Base-by-base conservation (phyloP, 2,888 invertebrate species). In the Eumacrocentrus americanus region DNA sequence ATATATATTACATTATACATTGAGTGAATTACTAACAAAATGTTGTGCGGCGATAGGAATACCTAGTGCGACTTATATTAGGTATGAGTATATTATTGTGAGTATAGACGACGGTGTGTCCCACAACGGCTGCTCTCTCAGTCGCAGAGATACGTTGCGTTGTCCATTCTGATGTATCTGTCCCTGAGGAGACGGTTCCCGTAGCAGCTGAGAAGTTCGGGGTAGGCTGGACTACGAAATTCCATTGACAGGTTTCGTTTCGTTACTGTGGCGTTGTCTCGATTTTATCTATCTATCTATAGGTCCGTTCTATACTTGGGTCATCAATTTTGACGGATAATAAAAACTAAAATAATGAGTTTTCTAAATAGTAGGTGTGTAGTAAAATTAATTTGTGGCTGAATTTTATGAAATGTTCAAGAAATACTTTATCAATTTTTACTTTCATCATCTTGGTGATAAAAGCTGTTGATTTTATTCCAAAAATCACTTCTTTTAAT, bases 91-190 rank as follows among this genome's bases (percentile, higher is more conserved):
- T 25, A n/a, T n/a, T n/a, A n/a, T n/a, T n/a, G n/a, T n/a, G n/a
- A n/a, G n/a, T n/a, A n/a, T n/a, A n/a, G n/a, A n/a, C n/a, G n/a
- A n/a, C n/a, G n/a, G n/a, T n/a, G 46, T 23, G 22, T 11, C 23
- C 25, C 25, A 23, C 20, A 22, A 50, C 55, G 47, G 44, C 62
- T 38, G 40, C 46, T 56, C 58, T 58, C 44, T 60, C 50, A 40
- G 56, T 61, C 50, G 40, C 22, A 35, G 53, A 46, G 12, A 46
- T 46, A 22, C 25, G 53, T 9, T n/a, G 25, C 69, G 66, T 69
- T 74, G 73, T 74, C 73, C 75, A 67, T 23, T 68, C 71, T 80
- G 80, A 80, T 77, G 78, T 78, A 80, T 80, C 78, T 79, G 77
- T 79, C 80, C 79, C 80, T 63, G 67, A 78, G 80, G 79, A 78